Base-by-base conservation (phyloP, 2,888 invertebrate genomes). In the Tridacna gigas region DNA sequence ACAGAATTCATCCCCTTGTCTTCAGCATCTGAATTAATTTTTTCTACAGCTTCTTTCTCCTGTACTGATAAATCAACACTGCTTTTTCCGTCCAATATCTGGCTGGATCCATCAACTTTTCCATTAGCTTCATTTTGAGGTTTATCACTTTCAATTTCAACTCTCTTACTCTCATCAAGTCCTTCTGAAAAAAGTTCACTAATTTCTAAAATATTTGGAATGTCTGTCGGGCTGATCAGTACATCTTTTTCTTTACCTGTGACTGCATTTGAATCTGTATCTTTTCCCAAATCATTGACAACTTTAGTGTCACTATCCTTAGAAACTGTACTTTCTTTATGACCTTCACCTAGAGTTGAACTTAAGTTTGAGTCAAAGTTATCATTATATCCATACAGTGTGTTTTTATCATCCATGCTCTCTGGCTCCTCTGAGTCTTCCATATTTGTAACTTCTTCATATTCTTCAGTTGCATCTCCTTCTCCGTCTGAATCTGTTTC, bases 401-500 rank as follows among this genome's bases (percentile, higher is more conserved):
- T 56, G 61, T 37, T 74, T 25, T 18, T 22, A 25, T 71, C n/a
- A 71, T 71, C 7, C 9, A 18, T 28, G 20, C 20, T 37, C 0
- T 61, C 61, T 51, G 5, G 7, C 25, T 63, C 37, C 22, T 73
- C 51, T 0, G 48, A 22, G 48, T 65, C 74, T 26, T 76, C 75
- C 4, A 63, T 22, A 0, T 61, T 37, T 22, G 84, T 78, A 7
- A 87, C 76, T 76, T 83, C 87, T 65, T 80, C 79, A 79, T 81
- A 84, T 25, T 83, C 84, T 47, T 45, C 74, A 48, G 75, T 83
- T 22, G 66, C 47, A 69, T 83, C 67, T 13, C 74, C 78, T 71
- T 83, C 86, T 74, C 83, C 86, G 48, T 84, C 84, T 22, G 84
- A 75, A 26, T 79, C 86, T 51, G 84, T 80, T 48, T 84, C 86